Evolutionary conservation across 2,888 invertebrate species (phyloP).

Genomic region (Eristalis tenax): DNA sequence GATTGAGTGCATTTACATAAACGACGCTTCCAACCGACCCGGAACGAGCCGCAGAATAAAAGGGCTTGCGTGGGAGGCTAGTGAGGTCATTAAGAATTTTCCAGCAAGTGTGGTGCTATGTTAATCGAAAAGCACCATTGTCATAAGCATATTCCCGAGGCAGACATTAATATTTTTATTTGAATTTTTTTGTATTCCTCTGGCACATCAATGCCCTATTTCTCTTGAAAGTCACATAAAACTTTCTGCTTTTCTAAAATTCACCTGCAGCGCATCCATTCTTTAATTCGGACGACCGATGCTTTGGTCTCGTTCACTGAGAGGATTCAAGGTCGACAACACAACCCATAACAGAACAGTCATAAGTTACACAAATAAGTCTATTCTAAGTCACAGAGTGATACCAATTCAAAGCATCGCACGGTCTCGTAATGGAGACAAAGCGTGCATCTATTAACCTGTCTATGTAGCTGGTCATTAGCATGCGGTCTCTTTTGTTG

Average conservation of each 20-base stretch:
- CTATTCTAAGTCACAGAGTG: neutral
- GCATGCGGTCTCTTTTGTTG: constrained; percentile 14
- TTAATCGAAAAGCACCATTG: neutral
- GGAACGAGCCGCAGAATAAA: neutral
- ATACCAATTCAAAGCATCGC: neutral
- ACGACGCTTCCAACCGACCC: neutral
- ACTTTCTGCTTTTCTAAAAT: neutral
- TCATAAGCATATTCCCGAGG: neutral
- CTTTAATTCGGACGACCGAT: neutral
- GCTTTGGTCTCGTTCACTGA: neutral
- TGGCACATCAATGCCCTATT: neutral
- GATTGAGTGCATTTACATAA: neutral
- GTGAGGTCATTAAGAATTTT: neutral
- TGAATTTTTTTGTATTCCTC: neutral
- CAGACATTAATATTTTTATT: neutral
- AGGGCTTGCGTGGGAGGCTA: neutral
- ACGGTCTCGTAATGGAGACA: neutral
- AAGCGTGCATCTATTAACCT: constrained; percentile 20
- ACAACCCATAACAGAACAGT: neutral
- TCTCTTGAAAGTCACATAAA: neutral
- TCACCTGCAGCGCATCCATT: neutral
- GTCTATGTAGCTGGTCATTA: constrained; percentile 4
- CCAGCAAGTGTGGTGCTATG: neutral
- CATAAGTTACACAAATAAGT: constrained; percentile 10
- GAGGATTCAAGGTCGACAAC: constrained; percentile 27